Evolutionary conservation across 1,140 invertebrate species (phyloP).

Genomic region (Drosophila asahinai): DNA sequence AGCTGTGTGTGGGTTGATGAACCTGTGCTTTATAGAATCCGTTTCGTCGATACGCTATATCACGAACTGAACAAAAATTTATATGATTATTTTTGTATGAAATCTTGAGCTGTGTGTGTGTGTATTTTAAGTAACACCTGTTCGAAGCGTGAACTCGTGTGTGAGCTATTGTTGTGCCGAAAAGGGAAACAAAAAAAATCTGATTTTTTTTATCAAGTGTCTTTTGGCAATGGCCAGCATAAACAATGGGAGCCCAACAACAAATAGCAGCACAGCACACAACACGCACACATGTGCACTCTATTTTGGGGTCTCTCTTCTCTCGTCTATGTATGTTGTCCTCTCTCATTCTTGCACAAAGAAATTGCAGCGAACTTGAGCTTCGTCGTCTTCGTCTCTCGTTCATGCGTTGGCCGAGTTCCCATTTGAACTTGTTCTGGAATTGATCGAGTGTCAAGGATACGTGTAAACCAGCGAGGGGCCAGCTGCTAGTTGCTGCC

Average conservation of each 20-base stretch:
- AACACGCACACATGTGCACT: conserved; percentile 13
- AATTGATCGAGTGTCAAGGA: conserved; percentile 40
- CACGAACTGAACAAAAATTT: background rate
- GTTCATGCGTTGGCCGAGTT: conserved; percentile 30
- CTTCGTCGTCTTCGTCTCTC: conserved; percentile 16
- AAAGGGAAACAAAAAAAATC: conserved; percentile 23
- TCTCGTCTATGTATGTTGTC: background rate
- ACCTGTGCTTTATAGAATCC: conserved; percentile 15
- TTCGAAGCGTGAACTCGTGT: conserved; percentile 32
- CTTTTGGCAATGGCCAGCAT: conserved; percentile 74
- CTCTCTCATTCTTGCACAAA: conserved; percentile 39
- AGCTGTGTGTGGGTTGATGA: conserved; percentile 52
- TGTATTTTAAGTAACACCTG: conserved; percentile 68
- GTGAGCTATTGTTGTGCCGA: conserved; percentile 36
- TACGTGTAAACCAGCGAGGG: conserved; percentile 21
- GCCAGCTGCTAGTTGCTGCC: background rate
- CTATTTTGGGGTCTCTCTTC: conserved; percentile 31
- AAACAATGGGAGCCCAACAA: conserved; percentile 59
- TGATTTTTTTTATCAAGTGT: conserved; percentile 72
- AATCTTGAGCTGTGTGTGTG: conserved; percentile 12
- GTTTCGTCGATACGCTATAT: conserved; percentile 21
- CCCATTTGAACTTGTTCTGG: conserved; percentile 27
- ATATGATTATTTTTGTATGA: background rate
- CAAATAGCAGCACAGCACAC: conserved; percentile 8
- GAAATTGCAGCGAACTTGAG: conserved; percentile 60